A percentile compares a stretch with the other conserved stretches of the same genome.
These are phyloP conservation scores for Nymphalis polychloros DNA, from an alignment of 2,888 invertebrate species.

Conservation along the genomic window DNA sequence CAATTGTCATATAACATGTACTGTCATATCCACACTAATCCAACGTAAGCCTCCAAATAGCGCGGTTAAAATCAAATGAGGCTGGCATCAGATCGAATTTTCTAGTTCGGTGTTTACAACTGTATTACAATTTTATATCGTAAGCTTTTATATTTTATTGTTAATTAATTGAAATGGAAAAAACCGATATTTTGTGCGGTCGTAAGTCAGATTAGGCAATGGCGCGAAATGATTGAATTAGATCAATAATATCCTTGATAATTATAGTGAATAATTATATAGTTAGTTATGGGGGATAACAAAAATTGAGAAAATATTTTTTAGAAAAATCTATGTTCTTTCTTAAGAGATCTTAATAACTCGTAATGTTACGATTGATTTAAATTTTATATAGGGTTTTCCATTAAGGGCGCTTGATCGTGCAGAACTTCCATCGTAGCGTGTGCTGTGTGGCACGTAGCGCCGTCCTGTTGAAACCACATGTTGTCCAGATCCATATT, in stretches of 20 bases:
- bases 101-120: slow-evolving; percentile 75
- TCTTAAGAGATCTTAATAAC: too few species aligned
- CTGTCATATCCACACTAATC: slow-evolving; percentile 28
- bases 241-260: slow-evolving; percentile 20
- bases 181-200: slow-evolving; percentile 35
- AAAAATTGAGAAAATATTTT: too few species aligned
- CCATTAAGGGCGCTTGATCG: too few species aligned
- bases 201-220: slow-evolving; percentile 36
- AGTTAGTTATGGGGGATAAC: background rate
- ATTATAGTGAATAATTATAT: slow-evolving; percentile 7
- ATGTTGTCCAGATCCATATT: too few species aligned
- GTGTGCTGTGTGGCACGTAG: too few species aligned
- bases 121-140: slow-evolving; percentile 75
- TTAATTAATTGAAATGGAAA: slow-evolving; percentile 57
- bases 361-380: too few species aligned
- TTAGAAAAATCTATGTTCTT: too few species aligned
- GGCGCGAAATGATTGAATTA: slow-evolving; percentile 38
- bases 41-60: slow-evolving; percentile 19
- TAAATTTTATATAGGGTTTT: too few species aligned
- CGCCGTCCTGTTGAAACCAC: too few species aligned
- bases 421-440: too few species aligned
- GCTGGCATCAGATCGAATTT: slow-evolving; percentile 71
- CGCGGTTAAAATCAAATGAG: slow-evolving; percentile 60
- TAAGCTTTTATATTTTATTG: slow-evolving; percentile 73
- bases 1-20: background rate